Percentiles rank a stretch among this genome's conserved stretches.
Conservation (phyloP, 2,797 vertebrate species). For the Cirrhinus mrigala region DNA sequence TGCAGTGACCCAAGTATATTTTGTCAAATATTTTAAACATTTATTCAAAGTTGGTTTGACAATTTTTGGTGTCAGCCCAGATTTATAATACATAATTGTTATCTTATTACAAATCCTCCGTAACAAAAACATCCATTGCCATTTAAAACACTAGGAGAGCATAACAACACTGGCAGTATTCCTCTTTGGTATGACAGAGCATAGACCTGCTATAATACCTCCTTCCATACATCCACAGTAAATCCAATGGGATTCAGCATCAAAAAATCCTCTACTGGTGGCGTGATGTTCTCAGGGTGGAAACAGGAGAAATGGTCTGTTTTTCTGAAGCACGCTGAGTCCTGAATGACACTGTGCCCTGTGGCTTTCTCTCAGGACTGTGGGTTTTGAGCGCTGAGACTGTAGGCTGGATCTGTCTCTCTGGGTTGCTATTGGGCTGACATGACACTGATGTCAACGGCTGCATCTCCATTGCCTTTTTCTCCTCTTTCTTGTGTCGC, state of each 20-base stretch:
- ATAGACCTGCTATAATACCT: conserved; percentile 17
- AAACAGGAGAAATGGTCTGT: conserved; percentile 36
- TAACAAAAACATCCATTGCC: conserved; percentile 32
- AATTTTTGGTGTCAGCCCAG: neutral
- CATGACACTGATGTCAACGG: conserved; percentile 26
- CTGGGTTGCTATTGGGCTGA: conserved; percentile 41
- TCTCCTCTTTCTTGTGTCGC: conserved; percentile 49
- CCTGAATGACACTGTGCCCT: conserved; percentile 31
- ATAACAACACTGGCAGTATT: neutral
- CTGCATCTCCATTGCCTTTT: conserved; percentile 41
- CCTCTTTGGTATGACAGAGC: neutral
- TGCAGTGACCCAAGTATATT: neutral
- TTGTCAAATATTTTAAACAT: neutral
- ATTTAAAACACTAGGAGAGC: neutral
- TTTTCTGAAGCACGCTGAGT: conserved; percentile 46
- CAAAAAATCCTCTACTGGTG: conserved; percentile 29
- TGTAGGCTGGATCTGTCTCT: conserved; percentile 17
- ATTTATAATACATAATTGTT: neutral
- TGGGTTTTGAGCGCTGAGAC: conserved; percentile 29
- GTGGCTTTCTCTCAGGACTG: conserved; percentile 42
- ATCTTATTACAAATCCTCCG: neutral
- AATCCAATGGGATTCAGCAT: neutral
- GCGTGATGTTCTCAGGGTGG: conserved; percentile 13
- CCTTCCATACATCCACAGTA: conserved; percentile 11
- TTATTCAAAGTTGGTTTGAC: neutral